Evolutionary conservation across 2,888 invertebrate species (phyloP).

Genomic region (Caenorhabditis auriculariae): DNA sequence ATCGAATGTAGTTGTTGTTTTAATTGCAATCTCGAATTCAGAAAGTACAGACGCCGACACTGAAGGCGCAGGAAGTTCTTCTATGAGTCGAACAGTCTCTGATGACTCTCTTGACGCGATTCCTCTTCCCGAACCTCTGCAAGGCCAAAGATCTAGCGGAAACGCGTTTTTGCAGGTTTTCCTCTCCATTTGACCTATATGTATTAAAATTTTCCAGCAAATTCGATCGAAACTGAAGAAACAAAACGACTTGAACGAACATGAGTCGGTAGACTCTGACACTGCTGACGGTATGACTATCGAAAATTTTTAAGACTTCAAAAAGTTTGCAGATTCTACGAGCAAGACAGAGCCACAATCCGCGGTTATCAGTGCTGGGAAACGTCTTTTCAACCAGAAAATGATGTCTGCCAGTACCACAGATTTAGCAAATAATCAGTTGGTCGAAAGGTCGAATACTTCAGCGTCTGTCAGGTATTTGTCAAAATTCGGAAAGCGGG

Average conservation of each 20-base stretch:
- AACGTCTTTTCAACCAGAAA: too few relatives aligned
- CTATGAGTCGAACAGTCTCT: conserved; percentile 39
- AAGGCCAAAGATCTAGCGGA: conserved; percentile 5
- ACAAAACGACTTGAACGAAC: conserved; percentile 11
- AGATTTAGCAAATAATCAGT: too few relatives aligned
- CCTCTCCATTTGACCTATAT: neutral
- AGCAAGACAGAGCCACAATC: conserved; percentile 19
- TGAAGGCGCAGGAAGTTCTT: conserved; percentile 32
- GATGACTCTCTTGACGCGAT: conserved; percentile 55
- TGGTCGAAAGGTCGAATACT: too few relatives aligned
- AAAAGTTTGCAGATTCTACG: conserved; percentile 5
- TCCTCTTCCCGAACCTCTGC: conserved; percentile 33
- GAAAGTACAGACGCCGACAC: conserved; percentile 30
- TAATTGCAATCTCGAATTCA: neutral
- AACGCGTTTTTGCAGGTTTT: conserved; percentile 7
- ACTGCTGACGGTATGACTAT: conserved; percentile 22
- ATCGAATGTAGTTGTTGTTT: too few relatives aligned
- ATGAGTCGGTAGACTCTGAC: conserved; percentile 19
- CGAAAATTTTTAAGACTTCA: too few relatives aligned
- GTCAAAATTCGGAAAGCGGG: too few relatives aligned
- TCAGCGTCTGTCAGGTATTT: too few relatives aligned
- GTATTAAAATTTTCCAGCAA: conserved; percentile 43
- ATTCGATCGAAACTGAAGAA: conserved; percentile 61
- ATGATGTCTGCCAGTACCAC: too few relatives aligned
- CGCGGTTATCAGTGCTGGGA: too few relatives aligned